Evolutionary conservation across 2,888 invertebrate genomes (phyloP).

Genomic region (Zootermopsis nevadensis): DNA sequence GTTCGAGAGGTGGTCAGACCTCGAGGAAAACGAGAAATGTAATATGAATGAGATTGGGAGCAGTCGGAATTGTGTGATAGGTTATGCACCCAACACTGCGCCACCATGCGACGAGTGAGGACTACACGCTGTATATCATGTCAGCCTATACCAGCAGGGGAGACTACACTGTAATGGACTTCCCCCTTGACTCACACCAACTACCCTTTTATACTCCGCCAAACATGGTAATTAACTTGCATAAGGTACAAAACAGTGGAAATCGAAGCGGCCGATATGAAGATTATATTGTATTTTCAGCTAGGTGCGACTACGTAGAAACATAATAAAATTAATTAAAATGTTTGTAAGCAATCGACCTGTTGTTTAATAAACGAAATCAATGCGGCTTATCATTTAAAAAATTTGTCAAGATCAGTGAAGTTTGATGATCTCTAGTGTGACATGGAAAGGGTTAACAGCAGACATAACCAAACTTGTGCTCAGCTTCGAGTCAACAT

Average conservation of each 20-base stretch:
- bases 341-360: not conserved
- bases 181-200: not conserved
- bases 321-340: not conserved
- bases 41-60: not conserved
- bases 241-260: not conserved
- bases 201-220: not conserved
- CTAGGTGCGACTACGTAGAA: not conserved
- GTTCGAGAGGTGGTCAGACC: not conserved
- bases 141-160: not conserved
- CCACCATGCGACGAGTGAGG: too few species aligned
- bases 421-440: too few species aligned
- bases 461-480: too few species aligned
- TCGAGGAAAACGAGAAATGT: slow-evolving; percentile 2
- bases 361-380: not conserved
- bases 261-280: not conserved
- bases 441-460: too few species aligned
- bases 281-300: not conserved
- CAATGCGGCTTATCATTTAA: too few species aligned
- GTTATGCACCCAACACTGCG: not conserved
- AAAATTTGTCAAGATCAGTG: too few species aligned
- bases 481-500: too few species aligned
- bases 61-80: not conserved
- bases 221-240: slow-evolving; percentile 7
- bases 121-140: not conserved
- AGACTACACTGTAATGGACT: not conserved